Percentiles rank a stretch among this genome's conserved stretches.
phyloP scores from a whole-genome alignment of 64 coral and sea anemone species.

The Pocillopora verrucosa region DNA sequence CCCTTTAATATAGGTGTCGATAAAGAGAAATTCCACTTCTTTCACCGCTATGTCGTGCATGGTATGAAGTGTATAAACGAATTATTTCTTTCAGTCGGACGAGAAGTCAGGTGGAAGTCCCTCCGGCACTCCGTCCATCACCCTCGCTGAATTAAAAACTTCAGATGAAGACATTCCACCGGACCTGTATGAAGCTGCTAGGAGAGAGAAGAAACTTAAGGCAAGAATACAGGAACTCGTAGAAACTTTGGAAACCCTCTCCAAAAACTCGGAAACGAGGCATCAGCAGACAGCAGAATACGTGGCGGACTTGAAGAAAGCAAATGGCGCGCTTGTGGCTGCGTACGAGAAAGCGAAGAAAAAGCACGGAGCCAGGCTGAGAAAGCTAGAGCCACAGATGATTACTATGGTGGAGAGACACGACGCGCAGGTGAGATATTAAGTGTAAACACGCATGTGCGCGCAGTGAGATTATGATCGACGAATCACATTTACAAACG shows the following conservation, averaged over 20 bases:
- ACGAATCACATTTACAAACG: neutral
- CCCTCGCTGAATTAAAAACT: constrained; percentile 70
- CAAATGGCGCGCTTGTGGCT: constrained; percentile 92
- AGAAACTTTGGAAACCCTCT: constrained; percentile 84
- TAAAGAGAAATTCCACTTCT: too few species aligned
- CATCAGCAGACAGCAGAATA: constrained; percentile 96
- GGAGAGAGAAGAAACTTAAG: constrained; percentile 87
- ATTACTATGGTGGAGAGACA: constrained; percentile 96
- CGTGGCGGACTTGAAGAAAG: constrained; percentile 90
- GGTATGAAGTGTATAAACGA: neutral
- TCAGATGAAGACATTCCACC: constrained; percentile 80
- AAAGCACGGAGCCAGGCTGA: constrained; percentile 81
- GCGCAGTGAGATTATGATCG: neutral
- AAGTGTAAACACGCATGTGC: neutral
- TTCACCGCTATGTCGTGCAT: too few species aligned
- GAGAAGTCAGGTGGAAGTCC: constrained; percentile 75
- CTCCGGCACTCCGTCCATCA: constrained; percentile 82
- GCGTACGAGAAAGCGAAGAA: constrained; percentile 98
- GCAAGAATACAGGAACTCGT: constrained; percentile 85
- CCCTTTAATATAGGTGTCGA: too few species aligned
- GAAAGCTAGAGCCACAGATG: constrained; percentile 95
- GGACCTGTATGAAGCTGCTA: constrained; percentile 79
- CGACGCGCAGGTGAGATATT: constrained; percentile 78
- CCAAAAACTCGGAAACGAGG: constrained; percentile 87
- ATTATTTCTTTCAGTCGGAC: constrained; percentile 20